A percentile compares a stretch with the other conserved stretches of the same genome.
These are phyloP conservation scores for Aphyosemion australe DNA, from an alignment of 2,113 vertebrate species.

Conservation along the genomic window DNA sequence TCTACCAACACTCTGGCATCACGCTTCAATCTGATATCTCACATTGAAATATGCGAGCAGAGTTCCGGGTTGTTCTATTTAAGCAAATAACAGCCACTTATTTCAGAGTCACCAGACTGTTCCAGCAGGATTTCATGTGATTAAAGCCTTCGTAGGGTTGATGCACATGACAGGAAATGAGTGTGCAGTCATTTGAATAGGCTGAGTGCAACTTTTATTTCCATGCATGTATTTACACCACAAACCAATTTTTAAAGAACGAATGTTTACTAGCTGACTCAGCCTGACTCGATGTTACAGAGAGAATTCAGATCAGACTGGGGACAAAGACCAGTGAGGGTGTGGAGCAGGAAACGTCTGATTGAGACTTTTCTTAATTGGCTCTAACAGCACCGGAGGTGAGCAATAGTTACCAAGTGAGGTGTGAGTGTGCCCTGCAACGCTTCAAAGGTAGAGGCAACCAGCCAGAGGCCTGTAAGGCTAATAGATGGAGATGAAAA, in stretches of 20 bases:
- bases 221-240: not conserved
- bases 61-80: slow-evolving; percentile 8
- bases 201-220: slow-evolving; percentile 1
- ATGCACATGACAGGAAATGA: slow-evolving; percentile 10
- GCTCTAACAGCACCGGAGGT: slow-evolving; percentile 33
- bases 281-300: slow-evolving; percentile 6
- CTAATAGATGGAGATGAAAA: not conserved
- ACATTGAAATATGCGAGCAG: slow-evolving; percentile 7
- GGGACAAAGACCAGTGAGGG: not conserved
- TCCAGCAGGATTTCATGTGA: not conserved
- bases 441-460: slow-evolving; percentile 5
- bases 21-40: slow-evolving; percentile 17
- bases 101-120: not conserved
- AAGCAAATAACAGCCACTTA: not conserved
- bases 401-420: slow-evolving; percentile 16
- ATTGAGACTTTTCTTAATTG: slow-evolving; percentile 44
- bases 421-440: slow-evolving; percentile 27
- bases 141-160: not conserved
- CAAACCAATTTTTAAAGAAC: not conserved
- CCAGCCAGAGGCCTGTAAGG: slow-evolving; percentile 11
- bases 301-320: not conserved
- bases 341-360: slow-evolving; percentile 22
- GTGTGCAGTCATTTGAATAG: not conserved
- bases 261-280: slow-evolving; percentile 25
- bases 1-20: slow-evolving; percentile 17